These are phyloP conservation scores for Rotaria socialis DNA, from an alignment of 2,888 invertebrate species.

Conservation along the genomic window DNA sequence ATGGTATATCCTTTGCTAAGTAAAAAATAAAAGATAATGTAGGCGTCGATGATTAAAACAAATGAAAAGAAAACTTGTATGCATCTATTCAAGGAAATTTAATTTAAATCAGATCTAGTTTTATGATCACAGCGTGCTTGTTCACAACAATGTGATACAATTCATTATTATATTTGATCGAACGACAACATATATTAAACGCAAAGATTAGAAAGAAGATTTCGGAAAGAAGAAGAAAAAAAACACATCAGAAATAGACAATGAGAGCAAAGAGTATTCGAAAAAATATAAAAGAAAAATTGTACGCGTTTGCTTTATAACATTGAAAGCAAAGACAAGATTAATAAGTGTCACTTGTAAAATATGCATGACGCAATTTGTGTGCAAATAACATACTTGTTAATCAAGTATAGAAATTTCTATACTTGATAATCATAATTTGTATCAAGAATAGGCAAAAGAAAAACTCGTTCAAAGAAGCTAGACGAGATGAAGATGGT, in stretches of 20 bases:
- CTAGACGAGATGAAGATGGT: neutral
- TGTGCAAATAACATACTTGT: neutral
- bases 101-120: neutral
- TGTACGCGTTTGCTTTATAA: neutral
- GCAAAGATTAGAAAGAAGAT: neutral
- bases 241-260: neutral
- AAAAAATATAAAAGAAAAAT: neutral
- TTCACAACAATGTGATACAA: neutral
- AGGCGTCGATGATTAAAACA: neutral
- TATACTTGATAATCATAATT: neutral
- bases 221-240: neutral
- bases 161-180: neutral
- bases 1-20: neutral
- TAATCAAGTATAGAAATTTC: neutral
- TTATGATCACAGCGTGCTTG: neutral
- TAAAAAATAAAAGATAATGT: neutral
- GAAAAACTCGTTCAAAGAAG: neutral
- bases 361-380: neutral
- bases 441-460: neutral
- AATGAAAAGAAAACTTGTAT: neutral
- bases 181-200: neutral
- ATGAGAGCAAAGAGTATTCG: neutral
- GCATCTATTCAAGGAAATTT: neutral
- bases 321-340: neutral
- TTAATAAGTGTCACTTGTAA: slow-evolving; percentile 5